Evolutionary conservation across 2,888 invertebrate species (phyloP), one percentile per base, ranked within the genome.

Genomic region (Petrophora chlorosata): DNA sequence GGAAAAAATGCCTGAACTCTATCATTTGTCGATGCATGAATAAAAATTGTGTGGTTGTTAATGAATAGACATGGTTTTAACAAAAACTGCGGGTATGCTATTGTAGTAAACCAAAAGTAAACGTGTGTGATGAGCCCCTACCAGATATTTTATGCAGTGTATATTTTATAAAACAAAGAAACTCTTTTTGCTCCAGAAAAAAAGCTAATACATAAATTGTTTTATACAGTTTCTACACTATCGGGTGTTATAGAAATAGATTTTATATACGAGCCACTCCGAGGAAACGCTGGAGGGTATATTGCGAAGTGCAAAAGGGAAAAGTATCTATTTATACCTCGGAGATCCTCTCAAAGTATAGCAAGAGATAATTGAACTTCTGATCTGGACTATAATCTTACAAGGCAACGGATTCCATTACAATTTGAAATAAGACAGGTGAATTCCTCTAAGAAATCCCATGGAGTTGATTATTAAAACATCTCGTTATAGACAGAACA

Each of bases 211-310:
- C 25, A 34, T 35, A 50, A 39, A 50, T 50, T 44, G 43, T 39
- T 50, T 50, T 32, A 14, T 28, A 43, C 46, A 42, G 40, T 34
- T 43, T 23, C 25, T 47, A 33, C 45, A 39, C 46, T 48, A 25
- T 53, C 43, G 54, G 29, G 33, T 53, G 47, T 64, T 49, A 53
- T 44, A 47, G 50, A 39, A 41, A 53, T 48, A 57, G 42, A 56
- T 56, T 32, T 38, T 50, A 44, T 49, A 43, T 8, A 39, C 39
- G 29, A 43, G 29, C 13, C 43, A 50, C 49, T 48, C 48, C 42
- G 17, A 57, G 52, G 57, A 59, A 50, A 44, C 53, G 69, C 75
- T 70, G 45, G 52, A 35, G 71, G 76, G 68, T 47, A 47, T 59
- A 59, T 63, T 53, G 60, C 40, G 50, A 54, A 60, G 59, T 63